Conservation (phyloP, 2,888 invertebrate species). For the Pantelozetes paolii region DNA sequence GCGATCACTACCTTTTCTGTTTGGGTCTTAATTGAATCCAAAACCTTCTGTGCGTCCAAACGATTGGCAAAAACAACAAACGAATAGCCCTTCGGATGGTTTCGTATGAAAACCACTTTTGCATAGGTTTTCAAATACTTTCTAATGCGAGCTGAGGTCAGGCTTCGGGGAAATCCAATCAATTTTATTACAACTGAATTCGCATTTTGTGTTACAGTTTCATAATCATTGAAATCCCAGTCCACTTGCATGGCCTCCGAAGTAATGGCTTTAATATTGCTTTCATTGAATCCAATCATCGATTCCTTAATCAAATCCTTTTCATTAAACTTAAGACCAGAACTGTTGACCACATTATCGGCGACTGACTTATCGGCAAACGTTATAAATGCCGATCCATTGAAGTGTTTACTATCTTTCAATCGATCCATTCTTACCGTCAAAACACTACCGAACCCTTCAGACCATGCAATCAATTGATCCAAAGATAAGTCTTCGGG, state of each 20-base stretch:
- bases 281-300: constrained; percentile 23
- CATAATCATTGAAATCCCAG: too few species aligned
- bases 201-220: not conserved
- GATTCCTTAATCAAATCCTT: constrained; percentile 60
- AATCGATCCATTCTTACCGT: constrained; percentile 45
- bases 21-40: constrained; percentile 42
- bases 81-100: constrained; percentile 43
- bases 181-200: not conserved
- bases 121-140: not conserved
- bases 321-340: constrained; percentile 65
- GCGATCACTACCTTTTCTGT: constrained; percentile 38
- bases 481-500: constrained; percentile 51
- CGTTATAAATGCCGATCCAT: constrained; percentile 81
- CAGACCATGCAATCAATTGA: constrained; percentile 52
- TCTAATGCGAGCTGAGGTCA: not conserved
- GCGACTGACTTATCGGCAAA: constrained; percentile 77
- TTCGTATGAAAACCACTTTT: not conserved
- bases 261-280: not conserved
- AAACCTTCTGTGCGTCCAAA: constrained; percentile 49
- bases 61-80: constrained; percentile 53
- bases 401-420: constrained; percentile 46
- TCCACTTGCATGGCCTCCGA: not conserved
- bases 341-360: constrained; percentile 67
- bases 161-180: not conserved
- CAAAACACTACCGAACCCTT: constrained; percentile 51